A percentile compares a stretch with the other conserved stretches of the same genome.
Evolutionary conservation across 2,888 invertebrate genomes (phyloP).

Genomic region (Cistogaster globosa): DNA sequence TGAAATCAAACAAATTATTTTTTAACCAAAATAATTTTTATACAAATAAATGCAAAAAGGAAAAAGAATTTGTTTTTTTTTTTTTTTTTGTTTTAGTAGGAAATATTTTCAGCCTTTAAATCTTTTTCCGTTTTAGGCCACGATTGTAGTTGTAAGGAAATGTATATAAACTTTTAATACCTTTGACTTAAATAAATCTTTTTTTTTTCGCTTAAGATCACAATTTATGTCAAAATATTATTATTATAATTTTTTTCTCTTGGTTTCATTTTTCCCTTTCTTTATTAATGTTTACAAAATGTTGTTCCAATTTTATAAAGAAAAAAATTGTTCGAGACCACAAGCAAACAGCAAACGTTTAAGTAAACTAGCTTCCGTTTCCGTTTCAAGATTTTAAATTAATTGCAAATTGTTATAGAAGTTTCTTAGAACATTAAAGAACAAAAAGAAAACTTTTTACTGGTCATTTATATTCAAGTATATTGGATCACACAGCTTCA

Average conservation of each 20-base stretch:
- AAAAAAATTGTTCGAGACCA: background rate
- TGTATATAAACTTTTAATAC: too few relatives aligned
- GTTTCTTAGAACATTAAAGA: too few relatives aligned
- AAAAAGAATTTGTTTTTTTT: slow-evolving; percentile 47
- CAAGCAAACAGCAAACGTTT: background rate
- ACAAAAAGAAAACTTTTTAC: background rate
- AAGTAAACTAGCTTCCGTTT: slow-evolving; percentile 43
- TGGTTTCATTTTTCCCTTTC: too few relatives aligned
- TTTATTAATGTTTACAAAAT: too few relatives aligned
- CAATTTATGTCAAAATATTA: too few relatives aligned
- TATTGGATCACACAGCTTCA: slow-evolving; percentile 71
- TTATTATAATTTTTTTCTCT: too few relatives aligned
- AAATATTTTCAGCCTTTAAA: background rate
- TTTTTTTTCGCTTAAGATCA: too few relatives aligned
- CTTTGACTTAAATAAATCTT: too few relatives aligned
- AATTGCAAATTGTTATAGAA: too few relatives aligned
- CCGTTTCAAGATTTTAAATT: background rate
- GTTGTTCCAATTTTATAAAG: too few relatives aligned
- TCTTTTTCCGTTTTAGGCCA: too few relatives aligned
- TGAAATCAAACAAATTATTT: background rate
- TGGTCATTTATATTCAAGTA: background rate
- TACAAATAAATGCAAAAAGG: background rate
- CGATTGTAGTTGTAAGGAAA: too few relatives aligned
- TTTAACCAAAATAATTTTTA: background rate
- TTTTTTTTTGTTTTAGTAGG: slow-evolving; percentile 41